A percentile compares a stretch with the other conserved stretches of the same genome.
Conservation (phyloP, 2,888 invertebrate species). For the Odiellus spinosus region DNA sequence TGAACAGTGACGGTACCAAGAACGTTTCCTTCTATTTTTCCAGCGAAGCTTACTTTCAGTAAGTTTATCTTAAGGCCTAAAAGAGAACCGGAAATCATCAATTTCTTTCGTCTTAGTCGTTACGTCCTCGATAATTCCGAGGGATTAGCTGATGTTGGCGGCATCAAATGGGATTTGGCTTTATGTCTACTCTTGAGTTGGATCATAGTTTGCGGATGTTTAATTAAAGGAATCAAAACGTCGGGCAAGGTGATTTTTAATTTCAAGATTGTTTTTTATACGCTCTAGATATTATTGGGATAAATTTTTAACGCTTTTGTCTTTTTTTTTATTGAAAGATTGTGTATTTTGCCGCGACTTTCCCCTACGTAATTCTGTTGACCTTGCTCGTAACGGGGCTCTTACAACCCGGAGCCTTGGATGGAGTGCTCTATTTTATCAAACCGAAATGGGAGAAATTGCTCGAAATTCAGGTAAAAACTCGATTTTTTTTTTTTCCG, state of each 20-base stretch:
- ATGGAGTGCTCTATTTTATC: conserved; percentile 25
- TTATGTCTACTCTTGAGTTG: conserved; percentile 22
- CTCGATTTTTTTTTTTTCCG: not conserved
- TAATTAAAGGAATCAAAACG: conserved; percentile 22
- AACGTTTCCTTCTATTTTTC: too few relatives aligned
- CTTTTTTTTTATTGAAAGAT: conserved; percentile 17
- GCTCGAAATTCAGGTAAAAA: conserved; percentile 20
- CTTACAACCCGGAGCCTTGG: conserved; percentile 22
- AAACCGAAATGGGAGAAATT: conserved; percentile 25
- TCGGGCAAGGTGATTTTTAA: conserved; percentile 19
- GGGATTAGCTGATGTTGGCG: conserved; percentile 21
- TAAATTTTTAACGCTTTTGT: not conserved
- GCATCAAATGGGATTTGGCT: conserved; percentile 22
- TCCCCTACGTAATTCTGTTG: conserved; percentile 25
- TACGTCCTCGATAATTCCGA: conserved; percentile 20
- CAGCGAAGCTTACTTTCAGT: too few relatives aligned
- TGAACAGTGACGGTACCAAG: not conserved
- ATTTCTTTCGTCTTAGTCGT: conserved; percentile 6
- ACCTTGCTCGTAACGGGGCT: conserved; percentile 24
- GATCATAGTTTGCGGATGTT: conserved; percentile 21
- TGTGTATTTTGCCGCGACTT: conserved; percentile 26
- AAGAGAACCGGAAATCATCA: too few relatives aligned
- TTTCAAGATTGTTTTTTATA: not conserved
- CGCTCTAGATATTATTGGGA: not conserved
- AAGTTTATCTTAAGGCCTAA: too few relatives aligned